Evolutionary conservation across 1,140 invertebrate genomes (phyloP).

Genomic region (Steinernema feltiae): DNA sequence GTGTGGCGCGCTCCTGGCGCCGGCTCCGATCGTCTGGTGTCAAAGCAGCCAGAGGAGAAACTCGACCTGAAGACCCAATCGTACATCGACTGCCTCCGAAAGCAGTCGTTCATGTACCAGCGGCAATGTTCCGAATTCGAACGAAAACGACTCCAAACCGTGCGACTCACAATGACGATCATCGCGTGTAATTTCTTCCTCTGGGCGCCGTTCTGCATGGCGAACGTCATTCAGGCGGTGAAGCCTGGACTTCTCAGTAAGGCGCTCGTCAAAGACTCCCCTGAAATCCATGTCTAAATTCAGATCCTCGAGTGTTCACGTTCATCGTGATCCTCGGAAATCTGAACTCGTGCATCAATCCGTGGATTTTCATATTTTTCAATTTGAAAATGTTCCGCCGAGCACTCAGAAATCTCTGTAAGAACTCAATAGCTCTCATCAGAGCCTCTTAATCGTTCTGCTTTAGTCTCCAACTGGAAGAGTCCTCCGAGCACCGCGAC

Average conservation of each 20-base stretch:
- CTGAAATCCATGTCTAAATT: too few relatives aligned
- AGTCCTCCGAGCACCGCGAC: background rate
- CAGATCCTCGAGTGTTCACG: constrained; percentile 67
- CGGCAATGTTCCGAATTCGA: constrained; percentile 50
- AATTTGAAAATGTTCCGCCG: constrained; percentile 55
- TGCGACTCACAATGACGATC: constrained; percentile 72
- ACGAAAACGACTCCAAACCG: constrained; percentile 65
- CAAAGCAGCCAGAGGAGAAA: constrained; percentile 9
- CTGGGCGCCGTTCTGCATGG: constrained; percentile 68
- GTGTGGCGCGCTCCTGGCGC: constrained; percentile 22
- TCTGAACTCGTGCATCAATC: constrained; percentile 73
- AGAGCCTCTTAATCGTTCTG: background rate
- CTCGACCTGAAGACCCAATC: constrained; percentile 36
- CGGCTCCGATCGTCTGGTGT: background rate
- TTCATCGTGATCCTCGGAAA: constrained; percentile 67
- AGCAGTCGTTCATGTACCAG: constrained; percentile 41
- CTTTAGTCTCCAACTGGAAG: background rate
- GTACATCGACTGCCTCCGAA: constrained; percentile 45
- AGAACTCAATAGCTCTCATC: too few relatives aligned
- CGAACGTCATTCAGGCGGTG: constrained; percentile 59
- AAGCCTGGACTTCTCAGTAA: too few relatives aligned
- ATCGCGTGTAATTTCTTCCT: constrained; percentile 70
- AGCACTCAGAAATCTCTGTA: background rate
- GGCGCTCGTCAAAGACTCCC: too few relatives aligned
- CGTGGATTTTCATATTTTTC: constrained; percentile 73